Evolutionary conservation across 2,888 invertebrate genomes (phyloP).

Genomic region (Meganola albula): DNA sequence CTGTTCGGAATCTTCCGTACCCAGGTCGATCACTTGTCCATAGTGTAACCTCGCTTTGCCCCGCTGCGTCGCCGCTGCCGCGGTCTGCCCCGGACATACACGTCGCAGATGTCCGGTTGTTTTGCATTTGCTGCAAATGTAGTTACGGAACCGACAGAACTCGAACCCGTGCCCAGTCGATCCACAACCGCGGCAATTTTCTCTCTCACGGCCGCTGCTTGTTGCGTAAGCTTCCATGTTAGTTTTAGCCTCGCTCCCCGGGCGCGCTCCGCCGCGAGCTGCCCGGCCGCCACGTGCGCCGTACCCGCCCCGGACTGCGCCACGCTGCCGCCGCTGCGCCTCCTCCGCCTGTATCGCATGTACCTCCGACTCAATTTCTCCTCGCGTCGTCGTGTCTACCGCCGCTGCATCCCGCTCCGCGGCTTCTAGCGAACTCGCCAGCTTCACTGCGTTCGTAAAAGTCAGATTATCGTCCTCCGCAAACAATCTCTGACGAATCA

Average conservation of each 20-base stretch:
- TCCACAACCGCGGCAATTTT: neutral
- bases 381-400: neutral
- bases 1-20: too few species aligned
- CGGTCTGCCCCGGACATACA: conserved; percentile 2
- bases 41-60: too few species aligned
- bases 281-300: neutral
- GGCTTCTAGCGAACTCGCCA: neutral
- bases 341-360: neutral
- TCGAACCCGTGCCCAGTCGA: neutral
- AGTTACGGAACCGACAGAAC: conserved; percentile 8
- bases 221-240: too few species aligned
- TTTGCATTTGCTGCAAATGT: conserved; percentile 12
- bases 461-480: neutral
- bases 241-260: too few species aligned
- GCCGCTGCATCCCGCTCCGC: neutral
- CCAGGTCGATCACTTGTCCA: too few species aligned
- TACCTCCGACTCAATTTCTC: neutral
- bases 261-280: neutral
- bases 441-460: neutral
- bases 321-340: neutral
- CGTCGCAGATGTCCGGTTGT: conserved; percentile 12
- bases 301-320: neutral
- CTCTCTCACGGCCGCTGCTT: too few species aligned
- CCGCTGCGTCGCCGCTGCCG: neutral
- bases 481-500: neutral